A percentile compares a stretch with the other conserved stretches of the same genome.
Evolutionary conservation across 2,113 vertebrate genomes (phyloP).

Genomic region (Lates calcarifer): DNA sequence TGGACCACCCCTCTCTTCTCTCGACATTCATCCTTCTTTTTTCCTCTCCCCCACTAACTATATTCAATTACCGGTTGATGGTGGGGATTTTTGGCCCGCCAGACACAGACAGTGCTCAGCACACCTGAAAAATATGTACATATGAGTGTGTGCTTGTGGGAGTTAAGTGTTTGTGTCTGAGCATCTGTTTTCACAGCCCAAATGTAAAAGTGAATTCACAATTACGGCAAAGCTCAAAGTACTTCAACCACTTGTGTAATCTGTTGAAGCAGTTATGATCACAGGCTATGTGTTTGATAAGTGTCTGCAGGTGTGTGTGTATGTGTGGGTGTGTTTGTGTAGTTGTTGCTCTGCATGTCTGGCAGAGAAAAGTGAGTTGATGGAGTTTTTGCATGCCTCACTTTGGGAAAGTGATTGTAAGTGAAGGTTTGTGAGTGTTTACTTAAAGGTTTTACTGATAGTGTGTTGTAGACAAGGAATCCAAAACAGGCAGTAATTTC

Average conservation of each 20-base stretch:
- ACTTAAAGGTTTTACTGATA: conserved; percentile 35
- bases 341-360: conserved; percentile 6
- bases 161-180: conserved; percentile 33
- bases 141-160: conserved; percentile 1
- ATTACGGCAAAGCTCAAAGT: conserved; percentile 57
- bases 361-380: neutral
- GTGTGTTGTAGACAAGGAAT: conserved; percentile 14
- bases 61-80: conserved; percentile 73
- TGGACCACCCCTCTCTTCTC: conserved; percentile 25
- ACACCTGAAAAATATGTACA: conserved; percentile 39
- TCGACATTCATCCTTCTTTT: conserved; percentile 39
- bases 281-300: conserved; percentile 35
- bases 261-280: conserved; percentile 37
- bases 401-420: conserved; percentile 47
- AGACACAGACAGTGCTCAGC: conserved; percentile 56
- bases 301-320: conserved; percentile 15
- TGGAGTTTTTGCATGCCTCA: conserved; percentile 59
- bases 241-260: conserved; percentile 46
- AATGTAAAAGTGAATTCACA: conserved; percentile 55
- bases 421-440: conserved; percentile 21
- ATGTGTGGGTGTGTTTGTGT: conserved; percentile 19
- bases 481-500: neutral
- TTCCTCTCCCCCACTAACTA: conserved; percentile 33
- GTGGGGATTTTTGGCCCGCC: conserved; percentile 75
- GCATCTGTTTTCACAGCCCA: conserved; percentile 52